Evolutionary conservation across 2,888 invertebrate genomes (phyloP).

Genomic region (Colostygia pectinataria): DNA sequence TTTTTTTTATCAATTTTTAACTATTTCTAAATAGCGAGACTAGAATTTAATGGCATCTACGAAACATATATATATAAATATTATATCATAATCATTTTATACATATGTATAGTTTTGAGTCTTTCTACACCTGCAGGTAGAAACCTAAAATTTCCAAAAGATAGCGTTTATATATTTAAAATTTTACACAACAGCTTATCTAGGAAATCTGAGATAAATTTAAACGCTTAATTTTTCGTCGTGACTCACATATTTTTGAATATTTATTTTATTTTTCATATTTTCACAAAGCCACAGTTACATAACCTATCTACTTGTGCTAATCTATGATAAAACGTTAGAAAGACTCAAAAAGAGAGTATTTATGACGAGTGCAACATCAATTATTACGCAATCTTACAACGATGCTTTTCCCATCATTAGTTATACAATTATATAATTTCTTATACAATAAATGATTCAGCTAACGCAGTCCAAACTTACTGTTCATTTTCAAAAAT

Average conservation of each 20-base stretch:
- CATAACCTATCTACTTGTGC: constrained; percentile 16
- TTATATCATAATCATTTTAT: constrained; percentile 41
- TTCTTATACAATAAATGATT: constrained; percentile 23
- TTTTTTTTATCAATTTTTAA: constrained; percentile 43
- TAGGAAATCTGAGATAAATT: too few species aligned
- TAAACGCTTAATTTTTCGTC: too few species aligned
- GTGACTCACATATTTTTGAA: too few species aligned
- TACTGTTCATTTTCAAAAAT: constrained; percentile 19
- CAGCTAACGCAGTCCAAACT: constrained; percentile 18
- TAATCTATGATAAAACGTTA: constrained; percentile 12
- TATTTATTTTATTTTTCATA: neutral
- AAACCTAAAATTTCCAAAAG: neutral
- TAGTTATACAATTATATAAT: constrained; percentile 25
- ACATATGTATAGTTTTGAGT: constrained; percentile 32
- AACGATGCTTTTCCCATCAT: constrained; percentile 14
- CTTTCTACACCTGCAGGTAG: constrained; percentile 22
- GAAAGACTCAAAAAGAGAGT: constrained; percentile 30
- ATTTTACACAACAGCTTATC: too few species aligned
- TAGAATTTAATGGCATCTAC: constrained; percentile 77
- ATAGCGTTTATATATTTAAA: neutral
- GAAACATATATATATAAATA: constrained; percentile 57
- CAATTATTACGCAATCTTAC: constrained; percentile 26
- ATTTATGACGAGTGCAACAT: constrained; percentile 32
- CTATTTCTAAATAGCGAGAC: constrained; percentile 72
- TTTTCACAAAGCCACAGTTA: constrained; percentile 9